phyloP scores from a whole-genome alignment of 2,113 vertebrate genomes.

The Brachirus orientalis region DNA sequence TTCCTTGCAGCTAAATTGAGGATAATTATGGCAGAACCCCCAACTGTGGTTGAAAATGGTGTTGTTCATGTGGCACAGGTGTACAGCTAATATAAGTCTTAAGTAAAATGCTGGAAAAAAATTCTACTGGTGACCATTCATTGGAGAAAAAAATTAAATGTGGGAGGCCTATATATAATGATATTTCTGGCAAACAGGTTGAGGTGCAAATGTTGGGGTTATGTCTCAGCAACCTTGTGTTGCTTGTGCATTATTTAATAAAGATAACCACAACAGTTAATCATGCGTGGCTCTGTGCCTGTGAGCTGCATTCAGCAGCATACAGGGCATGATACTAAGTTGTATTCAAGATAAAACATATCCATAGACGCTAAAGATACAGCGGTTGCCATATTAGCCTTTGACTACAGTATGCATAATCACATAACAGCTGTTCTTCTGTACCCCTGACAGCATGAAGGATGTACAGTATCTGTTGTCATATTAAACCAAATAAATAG shows the following conservation, averaged over 20 bases:
- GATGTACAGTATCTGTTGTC: background rate
- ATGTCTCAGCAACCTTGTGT: background rate
- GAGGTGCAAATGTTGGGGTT: no score
- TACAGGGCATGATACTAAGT: background rate
- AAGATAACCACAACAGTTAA: background rate
- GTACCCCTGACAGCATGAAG: background rate
- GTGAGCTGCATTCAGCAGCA: background rate
- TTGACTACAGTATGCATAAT: background rate
- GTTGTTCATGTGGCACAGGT: no score
- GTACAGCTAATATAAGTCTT: no score
- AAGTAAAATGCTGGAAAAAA: no score
- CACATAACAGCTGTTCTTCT: slow-evolving; percentile 6
- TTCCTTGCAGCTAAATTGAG: no score
- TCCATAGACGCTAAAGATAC: background rate
- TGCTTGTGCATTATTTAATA: slow-evolving; percentile 1
- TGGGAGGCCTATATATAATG: background rate
- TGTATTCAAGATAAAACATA: slow-evolving; percentile 13
- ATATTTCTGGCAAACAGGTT: no score
- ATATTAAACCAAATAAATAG: background rate
- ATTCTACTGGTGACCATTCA: no score
- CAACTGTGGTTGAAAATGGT: no score
- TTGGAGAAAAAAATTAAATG: background rate
- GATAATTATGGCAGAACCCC: no score
- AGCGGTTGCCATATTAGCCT: slow-evolving; percentile 5
- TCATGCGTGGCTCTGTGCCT: background rate